Evolutionary conservation across 1,140 invertebrate species (phyloP).

Genomic region (Latrodectus geometricus): DNA sequence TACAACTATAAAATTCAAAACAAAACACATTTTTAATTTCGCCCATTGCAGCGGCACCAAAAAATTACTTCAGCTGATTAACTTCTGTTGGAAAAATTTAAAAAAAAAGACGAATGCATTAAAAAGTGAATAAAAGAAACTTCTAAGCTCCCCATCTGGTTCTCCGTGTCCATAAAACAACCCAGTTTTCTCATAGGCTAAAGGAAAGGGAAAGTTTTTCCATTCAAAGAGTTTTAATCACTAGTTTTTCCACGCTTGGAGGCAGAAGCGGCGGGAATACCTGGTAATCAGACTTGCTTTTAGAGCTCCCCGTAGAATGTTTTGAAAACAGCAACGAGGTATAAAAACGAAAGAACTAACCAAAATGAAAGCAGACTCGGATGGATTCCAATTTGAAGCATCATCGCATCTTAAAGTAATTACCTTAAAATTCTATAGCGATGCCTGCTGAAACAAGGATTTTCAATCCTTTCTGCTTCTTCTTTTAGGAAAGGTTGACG

Average conservation of each 20-base stretch:
- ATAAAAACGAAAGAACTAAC: background rate
- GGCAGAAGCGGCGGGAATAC: background rate
- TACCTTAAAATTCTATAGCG: conserved; percentile 43
- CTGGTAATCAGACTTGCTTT: background rate
- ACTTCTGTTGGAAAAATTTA: background rate
- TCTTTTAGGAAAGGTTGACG: too few relatives aligned
- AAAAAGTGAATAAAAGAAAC: background rate
- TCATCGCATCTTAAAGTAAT: conserved; percentile 19
- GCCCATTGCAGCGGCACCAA: background rate
- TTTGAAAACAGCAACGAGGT: background rate
- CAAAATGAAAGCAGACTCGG: background rate
- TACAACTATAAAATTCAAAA: too few relatives aligned
- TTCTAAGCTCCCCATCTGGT: background rate
- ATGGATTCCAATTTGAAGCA: conserved; percentile 35
- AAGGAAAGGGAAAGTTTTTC: conserved; percentile 2
- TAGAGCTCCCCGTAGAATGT: background rate
- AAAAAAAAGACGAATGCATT: background rate
- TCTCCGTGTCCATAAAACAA: conserved; percentile 20
- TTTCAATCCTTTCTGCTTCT: background rate
- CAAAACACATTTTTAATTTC: too few relatives aligned
- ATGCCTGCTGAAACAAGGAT: background rate
- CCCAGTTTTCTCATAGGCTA: background rate
- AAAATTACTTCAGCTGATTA: conserved; percentile 20
- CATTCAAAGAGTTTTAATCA: conserved; percentile 39
- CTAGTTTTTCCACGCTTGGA: conserved; percentile 15